Evolutionary conservation across 2,797 vertebrate genomes (phyloP).

Genomic region (Meda fulgida): DNA sequence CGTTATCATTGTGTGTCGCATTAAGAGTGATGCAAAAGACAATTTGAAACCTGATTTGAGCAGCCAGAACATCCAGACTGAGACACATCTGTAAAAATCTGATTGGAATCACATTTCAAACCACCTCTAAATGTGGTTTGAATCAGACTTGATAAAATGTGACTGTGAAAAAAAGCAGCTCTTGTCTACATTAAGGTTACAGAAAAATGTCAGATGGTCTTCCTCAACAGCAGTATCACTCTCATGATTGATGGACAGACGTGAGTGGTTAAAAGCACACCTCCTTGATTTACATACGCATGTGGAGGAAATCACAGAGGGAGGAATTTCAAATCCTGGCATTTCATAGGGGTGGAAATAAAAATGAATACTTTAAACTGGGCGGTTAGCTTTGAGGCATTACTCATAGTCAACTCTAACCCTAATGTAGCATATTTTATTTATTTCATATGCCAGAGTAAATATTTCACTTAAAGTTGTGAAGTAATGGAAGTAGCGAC

Average conservation of each 20-base stretch:
- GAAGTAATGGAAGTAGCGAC: not conserved
- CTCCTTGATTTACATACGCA: too few relatives aligned
- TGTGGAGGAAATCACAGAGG: too few relatives aligned
- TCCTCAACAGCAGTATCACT: not conserved
- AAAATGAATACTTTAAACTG: not conserved
- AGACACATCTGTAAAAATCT: not conserved
- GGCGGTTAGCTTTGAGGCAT: too few relatives aligned
- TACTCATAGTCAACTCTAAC: too few relatives aligned
- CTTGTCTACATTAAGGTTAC: not conserved
- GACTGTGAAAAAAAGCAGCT: too few relatives aligned
- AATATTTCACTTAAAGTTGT: not conserved
- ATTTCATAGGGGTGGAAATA: not conserved
- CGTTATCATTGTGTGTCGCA: not conserved
- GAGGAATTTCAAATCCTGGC: too few relatives aligned
- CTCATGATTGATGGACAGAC: not conserved
- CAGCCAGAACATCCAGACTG: not conserved
- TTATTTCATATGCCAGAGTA: not conserved
- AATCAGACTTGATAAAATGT: too few relatives aligned
- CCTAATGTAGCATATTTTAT: too few relatives aligned
- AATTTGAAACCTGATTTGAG: not conserved
- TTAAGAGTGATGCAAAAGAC: not conserved
- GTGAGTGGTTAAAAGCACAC: not conserved
- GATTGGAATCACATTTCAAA: not conserved
- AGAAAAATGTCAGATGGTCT: not conserved
- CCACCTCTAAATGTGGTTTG: not conserved